A percentile compares a stretch with the other conserved stretches of the same genome.
phyloP scores from a whole-genome alignment of 2,113 vertebrate genomes.

The Cyanocitta stelleri region DNA sequence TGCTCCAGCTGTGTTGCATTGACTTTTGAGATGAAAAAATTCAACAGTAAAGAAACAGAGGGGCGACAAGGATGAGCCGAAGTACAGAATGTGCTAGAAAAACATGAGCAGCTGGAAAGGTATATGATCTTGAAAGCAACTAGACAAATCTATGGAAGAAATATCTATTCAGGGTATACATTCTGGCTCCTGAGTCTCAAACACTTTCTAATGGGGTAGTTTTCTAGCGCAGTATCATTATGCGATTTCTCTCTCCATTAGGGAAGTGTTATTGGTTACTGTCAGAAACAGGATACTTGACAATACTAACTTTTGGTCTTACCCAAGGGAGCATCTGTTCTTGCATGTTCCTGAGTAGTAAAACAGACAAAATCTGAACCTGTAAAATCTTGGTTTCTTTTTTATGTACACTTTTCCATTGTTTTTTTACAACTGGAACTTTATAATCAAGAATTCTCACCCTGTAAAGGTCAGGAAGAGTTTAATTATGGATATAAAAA shows the following conservation, averaged over 20 bases:
- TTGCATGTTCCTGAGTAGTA: background rate
- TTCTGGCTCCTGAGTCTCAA: background rate
- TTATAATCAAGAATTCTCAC: background rate
- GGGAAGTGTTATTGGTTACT: background rate
- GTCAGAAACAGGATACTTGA: background rate
- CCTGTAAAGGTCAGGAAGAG: background rate
- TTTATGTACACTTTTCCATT: background rate
- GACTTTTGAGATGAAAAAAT: background rate
- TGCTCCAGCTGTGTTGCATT: background rate
- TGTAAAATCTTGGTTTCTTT: background rate
- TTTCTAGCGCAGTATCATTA: background rate
- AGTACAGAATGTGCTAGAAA: background rate
- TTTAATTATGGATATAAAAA: background rate
- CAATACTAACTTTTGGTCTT: background rate
- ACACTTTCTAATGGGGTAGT: background rate
- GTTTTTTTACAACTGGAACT: background rate
- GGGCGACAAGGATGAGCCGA: background rate
- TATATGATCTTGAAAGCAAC: background rate
- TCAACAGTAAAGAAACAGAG: background rate
- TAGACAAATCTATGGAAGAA: background rate
- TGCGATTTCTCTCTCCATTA: background rate
- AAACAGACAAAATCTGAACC: background rate
- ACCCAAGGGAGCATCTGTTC: background rate
- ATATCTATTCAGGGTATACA: background rate
- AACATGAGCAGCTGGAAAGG: background rate